These are phyloP conservation scores for Leistus spinibarbis DNA, from an alignment of 2,888 invertebrate species.

Conservation along the genomic window DNA sequence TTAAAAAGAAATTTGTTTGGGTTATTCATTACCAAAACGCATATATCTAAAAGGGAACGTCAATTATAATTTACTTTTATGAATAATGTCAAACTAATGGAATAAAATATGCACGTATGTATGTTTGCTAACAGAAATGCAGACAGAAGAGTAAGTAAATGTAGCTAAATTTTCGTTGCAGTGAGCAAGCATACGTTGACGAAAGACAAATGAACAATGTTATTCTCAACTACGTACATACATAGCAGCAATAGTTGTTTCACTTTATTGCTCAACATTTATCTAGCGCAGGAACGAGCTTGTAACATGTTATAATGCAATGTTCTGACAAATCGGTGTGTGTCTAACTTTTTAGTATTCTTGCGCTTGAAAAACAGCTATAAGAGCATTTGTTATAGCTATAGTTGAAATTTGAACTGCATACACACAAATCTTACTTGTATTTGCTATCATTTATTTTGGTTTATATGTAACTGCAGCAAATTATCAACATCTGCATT, in stretches of 20 bases:
- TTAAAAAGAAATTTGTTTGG: no score
- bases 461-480: no score
- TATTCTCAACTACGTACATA: background rate
- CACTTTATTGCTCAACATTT: background rate
- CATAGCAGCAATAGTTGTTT: background rate
- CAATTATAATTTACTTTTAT: no score
- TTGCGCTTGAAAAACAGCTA: background rate
- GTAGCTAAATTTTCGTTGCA: background rate
- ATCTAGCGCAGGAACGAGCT: background rate
- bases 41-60: no score
- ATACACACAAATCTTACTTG: no score
- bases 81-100: no score
- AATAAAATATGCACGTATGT: no score
- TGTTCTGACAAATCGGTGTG: background rate
- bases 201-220: background rate
- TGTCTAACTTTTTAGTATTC: background rate
- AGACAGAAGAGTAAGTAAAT: background rate
- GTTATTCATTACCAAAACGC: no score
- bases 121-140: background rate
- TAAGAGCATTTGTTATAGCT: background rate
- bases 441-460: no score
- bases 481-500: no score
- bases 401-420: background rate
- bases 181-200: background rate
- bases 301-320: background rate